These are phyloP conservation scores for Catocala sponsa DNA, from an alignment of 2,888 invertebrate genomes.

Conservation along the genomic window DNA sequence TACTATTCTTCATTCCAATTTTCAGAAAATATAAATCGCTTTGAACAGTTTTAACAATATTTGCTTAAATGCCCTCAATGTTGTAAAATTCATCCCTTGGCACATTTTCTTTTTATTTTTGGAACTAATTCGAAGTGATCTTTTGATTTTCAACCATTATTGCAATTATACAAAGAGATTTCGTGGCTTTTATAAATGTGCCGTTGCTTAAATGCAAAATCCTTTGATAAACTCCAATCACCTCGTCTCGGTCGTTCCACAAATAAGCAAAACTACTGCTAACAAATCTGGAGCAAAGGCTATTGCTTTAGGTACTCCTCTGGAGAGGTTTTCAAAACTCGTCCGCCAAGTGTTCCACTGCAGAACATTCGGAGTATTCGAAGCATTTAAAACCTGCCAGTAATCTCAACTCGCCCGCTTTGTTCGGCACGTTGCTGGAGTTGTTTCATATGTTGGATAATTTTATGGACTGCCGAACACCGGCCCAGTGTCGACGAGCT, in stretches of 20 bases:
- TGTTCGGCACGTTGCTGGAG: constrained; percentile 60
- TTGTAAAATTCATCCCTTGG: constrained; percentile 52
- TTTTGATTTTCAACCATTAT: constrained; percentile 16
- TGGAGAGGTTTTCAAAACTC: constrained; percentile 69
- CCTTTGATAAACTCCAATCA: constrained; percentile 56
- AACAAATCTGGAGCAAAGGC: constrained; percentile 69
- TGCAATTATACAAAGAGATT: constrained; percentile 22
- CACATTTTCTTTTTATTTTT: constrained; percentile 44
- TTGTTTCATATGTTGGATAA: constrained; percentile 64
- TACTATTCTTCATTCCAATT: constrained; percentile 43
- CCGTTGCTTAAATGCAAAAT: constrained; percentile 48
- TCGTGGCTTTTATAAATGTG: constrained; percentile 30
- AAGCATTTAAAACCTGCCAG: constrained; percentile 70
- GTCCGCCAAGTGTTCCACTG: constrained; percentile 61
- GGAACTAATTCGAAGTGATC: constrained; percentile 21
- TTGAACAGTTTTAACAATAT: constrained; percentile 52
- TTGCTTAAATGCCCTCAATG: constrained; percentile 47
- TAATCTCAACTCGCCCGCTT: constrained; percentile 67
- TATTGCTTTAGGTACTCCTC: constrained; percentile 64
- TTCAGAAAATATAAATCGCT: constrained; percentile 61
- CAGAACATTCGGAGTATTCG: constrained; percentile 56
- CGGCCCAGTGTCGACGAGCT: constrained; percentile 1
- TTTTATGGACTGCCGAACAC: constrained; percentile 29
- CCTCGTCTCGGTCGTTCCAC: constrained; percentile 53
- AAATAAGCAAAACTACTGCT: constrained; percentile 70